Percentiles rank a stretch among this genome's conserved stretches.
These are phyloP conservation scores for Endomychus coccineus DNA, from an alignment of 2,888 invertebrate species.

Conservation along the genomic window DNA sequence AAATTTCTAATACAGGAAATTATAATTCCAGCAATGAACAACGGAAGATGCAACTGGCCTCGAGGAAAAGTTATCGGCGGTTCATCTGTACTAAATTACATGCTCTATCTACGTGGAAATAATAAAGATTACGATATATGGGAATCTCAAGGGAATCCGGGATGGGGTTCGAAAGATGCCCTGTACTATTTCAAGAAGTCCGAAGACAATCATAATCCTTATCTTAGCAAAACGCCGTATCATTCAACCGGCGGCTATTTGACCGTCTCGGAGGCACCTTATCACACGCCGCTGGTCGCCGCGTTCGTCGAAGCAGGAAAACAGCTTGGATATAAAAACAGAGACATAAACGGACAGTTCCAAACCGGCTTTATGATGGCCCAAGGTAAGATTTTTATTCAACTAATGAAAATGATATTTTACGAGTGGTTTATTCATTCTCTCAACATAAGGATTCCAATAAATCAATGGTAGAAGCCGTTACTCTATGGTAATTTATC, in stretches of 20 bases:
- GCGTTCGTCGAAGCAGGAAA: constrained; percentile 74
- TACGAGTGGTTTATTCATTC: too few species aligned
- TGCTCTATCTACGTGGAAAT: constrained; percentile 86
- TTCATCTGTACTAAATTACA: constrained; percentile 82
- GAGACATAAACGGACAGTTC: constrained; percentile 80
- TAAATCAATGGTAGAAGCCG: too few species aligned
- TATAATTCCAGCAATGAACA: constrained; percentile 72
- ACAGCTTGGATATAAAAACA: constrained; percentile 65
- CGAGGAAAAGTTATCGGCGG: constrained; percentile 89
- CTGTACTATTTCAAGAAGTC: constrained; percentile 84
- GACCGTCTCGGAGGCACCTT: constrained; percentile 80
- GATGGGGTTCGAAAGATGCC: constrained; percentile 78
- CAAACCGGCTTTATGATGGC: constrained; percentile 88
- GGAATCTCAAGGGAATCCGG: constrained; percentile 79
- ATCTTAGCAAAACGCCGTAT: constrained; percentile 68
- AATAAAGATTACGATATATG: constrained; percentile 83
- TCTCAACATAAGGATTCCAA: too few species aligned
- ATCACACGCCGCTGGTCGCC: constrained; percentile 73
- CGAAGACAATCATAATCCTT: constrained; percentile 84
- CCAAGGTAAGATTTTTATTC: constrained; percentile 49
- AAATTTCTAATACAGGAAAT: too few species aligned
- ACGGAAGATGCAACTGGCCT: constrained; percentile 82
- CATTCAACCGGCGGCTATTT: constrained; percentile 75
- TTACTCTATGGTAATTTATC: too few species aligned
- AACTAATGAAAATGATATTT: not conserved